A percentile compares a stretch with the other conserved stretches of the same genome.
phyloP scores from a whole-genome alignment of 2,113 vertebrate species.

The Solenodon paradoxus region DNA sequence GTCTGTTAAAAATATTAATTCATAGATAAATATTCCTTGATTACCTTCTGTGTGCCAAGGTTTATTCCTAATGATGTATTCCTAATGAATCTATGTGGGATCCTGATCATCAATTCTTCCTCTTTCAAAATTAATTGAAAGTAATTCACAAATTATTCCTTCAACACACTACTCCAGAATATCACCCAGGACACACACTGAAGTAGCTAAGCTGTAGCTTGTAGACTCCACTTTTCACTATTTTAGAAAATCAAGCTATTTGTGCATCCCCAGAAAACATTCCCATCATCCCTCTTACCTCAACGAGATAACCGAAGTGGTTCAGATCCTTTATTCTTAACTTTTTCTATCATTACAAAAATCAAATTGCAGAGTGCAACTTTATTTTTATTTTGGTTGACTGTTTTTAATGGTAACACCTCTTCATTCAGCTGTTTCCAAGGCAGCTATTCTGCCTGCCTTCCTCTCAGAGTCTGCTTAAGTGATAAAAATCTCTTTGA shows the following conservation, averaged over 20 bases:
- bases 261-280: neutral
- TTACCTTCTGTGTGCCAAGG: neutral
- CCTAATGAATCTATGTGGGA: neutral
- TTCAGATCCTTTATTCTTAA: neutral
- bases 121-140: too few relatives aligned
- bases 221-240: neutral
- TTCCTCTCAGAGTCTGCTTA: neutral
- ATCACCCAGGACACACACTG: neutral
- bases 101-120: neutral
- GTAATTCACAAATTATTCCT: neutral
- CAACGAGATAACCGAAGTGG: neutral
- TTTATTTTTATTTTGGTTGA: neutral
- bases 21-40: neutral
- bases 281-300: neutral
- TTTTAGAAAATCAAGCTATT: constrained; percentile 19
- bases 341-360: neutral
- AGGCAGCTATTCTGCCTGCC: neutral
- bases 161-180: neutral
- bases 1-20: neutral
- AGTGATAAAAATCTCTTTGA: neutral
- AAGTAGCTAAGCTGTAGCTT: neutral
- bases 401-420: neutral
- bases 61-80: neutral
- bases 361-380: neutral
- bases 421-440: neutral